These are phyloP conservation scores for Apus apus DNA, from an alignment of 2,113 vertebrate species.

Conservation along the genomic window DNA sequence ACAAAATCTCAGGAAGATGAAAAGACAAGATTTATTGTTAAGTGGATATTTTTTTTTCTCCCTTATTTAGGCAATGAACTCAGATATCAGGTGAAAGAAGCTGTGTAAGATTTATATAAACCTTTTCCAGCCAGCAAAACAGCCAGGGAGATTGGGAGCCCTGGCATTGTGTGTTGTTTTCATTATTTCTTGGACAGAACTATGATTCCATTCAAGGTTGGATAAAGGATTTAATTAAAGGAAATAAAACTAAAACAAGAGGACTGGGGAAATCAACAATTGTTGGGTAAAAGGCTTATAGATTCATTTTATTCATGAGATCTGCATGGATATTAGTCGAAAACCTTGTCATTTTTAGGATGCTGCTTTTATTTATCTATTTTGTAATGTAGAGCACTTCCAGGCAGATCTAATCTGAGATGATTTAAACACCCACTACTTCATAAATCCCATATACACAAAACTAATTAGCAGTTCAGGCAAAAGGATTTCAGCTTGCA, in stretches of 20 bases:
- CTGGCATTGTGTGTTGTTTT: not conserved
- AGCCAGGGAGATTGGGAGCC: not conserved
- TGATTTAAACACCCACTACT: not conserved
- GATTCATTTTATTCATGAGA: not conserved
- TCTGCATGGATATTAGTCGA: not conserved
- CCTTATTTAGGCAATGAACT: constrained; percentile 38
- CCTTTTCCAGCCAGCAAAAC: not conserved
- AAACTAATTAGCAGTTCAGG: constrained; percentile 18
- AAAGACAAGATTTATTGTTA: constrained; percentile 38
- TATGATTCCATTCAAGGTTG: not conserved
- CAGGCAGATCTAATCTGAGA: not conserved
- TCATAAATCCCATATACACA: not conserved
- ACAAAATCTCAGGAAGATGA: constrained; percentile 16
- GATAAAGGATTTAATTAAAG: not conserved
- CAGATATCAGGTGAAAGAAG: constrained; percentile 19
- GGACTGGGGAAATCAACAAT: not conserved
- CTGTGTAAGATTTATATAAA: not conserved
- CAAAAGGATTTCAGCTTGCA: constrained; percentile 32
- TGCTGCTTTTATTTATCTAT: not conserved
- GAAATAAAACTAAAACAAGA: constrained; percentile 10
- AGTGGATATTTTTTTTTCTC: not conserved
- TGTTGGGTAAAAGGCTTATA: not conserved
- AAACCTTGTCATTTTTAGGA: not conserved
- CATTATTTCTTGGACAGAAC: not conserved
- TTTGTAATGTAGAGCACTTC: not conserved